phyloP scores from a whole-genome alignment of 2,888 invertebrate genomes.

The Machimus rusticus region DNA sequence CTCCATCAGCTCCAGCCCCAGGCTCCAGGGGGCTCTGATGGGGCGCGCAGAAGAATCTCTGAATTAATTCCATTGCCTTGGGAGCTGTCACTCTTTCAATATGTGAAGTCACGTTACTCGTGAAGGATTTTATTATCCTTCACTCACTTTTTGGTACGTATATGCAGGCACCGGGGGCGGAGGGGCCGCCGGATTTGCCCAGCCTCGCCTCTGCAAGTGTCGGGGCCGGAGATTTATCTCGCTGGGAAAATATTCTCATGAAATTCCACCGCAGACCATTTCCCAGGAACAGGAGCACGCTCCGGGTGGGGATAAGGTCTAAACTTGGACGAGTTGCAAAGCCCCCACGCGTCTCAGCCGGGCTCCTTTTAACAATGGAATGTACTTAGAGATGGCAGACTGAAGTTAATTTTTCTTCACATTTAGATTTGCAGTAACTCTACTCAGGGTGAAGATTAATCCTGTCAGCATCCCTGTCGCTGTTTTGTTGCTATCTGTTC shows the following conservation, averaged over 20 bases:
- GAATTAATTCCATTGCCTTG: slow-evolving; percentile 30
- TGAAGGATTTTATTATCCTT: slow-evolving; percentile 19
- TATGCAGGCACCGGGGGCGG: neutral
- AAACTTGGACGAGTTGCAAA: neutral
- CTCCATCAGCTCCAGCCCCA: neutral
- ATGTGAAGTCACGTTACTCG: slow-evolving; percentile 26
- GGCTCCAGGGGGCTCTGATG: neutral
- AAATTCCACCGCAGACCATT: slow-evolving; percentile 23
- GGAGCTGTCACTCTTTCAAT: slow-evolving; percentile 32
- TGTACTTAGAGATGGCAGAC: neutral
- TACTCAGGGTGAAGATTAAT: neutral
- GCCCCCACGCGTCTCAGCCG: neutral
- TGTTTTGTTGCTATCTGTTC: neutral
- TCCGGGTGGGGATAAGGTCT: neutral
- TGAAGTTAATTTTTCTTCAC: slow-evolving; percentile 14
- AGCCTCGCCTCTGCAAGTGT: neutral
- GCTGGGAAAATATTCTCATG: neutral
- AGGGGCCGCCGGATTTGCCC: neutral
- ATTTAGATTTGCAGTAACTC: neutral
- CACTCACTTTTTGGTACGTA: neutral
- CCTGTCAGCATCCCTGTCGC: neutral
- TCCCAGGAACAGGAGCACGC: neutral
- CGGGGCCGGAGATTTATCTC: neutral
- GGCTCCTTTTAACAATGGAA: neutral
- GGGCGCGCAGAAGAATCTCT: slow-evolving; percentile 14